Base-by-base conservation (phyloP, 2,888 invertebrate species). In the Eilema caniola region DNA sequence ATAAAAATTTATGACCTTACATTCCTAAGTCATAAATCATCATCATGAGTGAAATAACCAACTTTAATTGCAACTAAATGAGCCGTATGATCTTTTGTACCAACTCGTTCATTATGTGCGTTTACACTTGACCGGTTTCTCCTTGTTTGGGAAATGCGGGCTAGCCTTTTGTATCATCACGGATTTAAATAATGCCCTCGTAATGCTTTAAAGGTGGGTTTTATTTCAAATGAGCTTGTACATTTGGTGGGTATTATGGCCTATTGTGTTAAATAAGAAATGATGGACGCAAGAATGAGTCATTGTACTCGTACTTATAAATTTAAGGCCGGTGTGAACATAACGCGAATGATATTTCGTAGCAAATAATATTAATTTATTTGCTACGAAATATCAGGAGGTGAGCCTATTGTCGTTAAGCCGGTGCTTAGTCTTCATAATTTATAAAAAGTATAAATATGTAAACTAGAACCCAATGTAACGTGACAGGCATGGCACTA, bases 21-120 rank as follows among this genome's bases (percentile, higher is more conserved):
- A 33, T 33, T 3, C 11, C 31, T 24, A 66, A 56, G 2, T 25
- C 59, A 24, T 41, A 12, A 60, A 70, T 25, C 37, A 37, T 53
- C n/a, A 53, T 67, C 24, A 41, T 24, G 31, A 62, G 62, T 60
- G 61, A 78, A 75, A 84, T 82, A 79, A 84, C 76, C 69, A 77
- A 75, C 71, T 75, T 71, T 73, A 69, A 77, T 72, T 60, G 59
- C 59, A 66, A 69, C 33, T 70, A 75, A 80, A 84, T 84, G 84
- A 78, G 71, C 76, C 76, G 79, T 69, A 62, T 80, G 81, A 83
- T 82, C 83, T 84, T 85, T 85, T 82, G 81, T 84, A 70, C 72
- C 62, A 74, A 75, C 72, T 79, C 81, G 69, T 77, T 70, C 75
- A 71, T 80, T 83, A 79, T 74, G 84, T 80, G 74, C 76, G 75